A percentile compares a stretch with the other conserved stretches of the same genome.
Evolutionary conservation across 92 coral and sea anemone species (phyloP).

Genomic region (Nematostella vectensis): DNA sequence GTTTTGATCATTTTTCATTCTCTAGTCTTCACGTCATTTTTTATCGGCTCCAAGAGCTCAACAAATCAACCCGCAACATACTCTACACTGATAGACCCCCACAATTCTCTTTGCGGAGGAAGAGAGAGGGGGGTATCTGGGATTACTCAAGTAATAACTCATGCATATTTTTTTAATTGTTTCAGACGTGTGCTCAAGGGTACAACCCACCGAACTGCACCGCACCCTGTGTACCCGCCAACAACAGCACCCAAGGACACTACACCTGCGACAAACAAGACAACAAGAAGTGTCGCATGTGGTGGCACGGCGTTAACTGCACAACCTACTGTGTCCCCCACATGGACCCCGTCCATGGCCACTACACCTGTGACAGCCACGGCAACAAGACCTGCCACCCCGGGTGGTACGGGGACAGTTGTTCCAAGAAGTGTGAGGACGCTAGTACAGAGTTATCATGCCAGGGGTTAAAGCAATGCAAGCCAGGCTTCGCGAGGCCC

Average conservation of each 20-base stretch:
- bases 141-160: no score
- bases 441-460: background rate
- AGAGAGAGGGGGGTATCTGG: no score
- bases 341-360: constrained; percentile 32
- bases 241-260: constrained; percentile 23
- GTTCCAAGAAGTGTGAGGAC: constrained; percentile 2
- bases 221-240: constrained; percentile 12
- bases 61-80: no score
- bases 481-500: constrained; percentile 6
- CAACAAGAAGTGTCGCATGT: constrained; percentile 31
- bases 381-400: constrained; percentile 54
- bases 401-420: constrained; percentile 47
- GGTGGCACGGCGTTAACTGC: constrained; percentile 64
- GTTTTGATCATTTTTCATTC: no score
- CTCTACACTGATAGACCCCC: no score
- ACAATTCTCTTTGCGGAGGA: no score
- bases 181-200: constrained; percentile 9
- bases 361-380: constrained; percentile 55
- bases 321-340: constrained; percentile 53
- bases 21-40: no score
- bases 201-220: constrained; percentile 17
- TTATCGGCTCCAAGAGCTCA: no score
- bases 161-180: no score
- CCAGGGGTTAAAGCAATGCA: constrained; percentile 12
- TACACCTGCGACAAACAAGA: constrained; percentile 49